phyloP scores from a whole-genome alignment of 1,140 invertebrate genomes.

The Trichonephila clavipes region DNA sequence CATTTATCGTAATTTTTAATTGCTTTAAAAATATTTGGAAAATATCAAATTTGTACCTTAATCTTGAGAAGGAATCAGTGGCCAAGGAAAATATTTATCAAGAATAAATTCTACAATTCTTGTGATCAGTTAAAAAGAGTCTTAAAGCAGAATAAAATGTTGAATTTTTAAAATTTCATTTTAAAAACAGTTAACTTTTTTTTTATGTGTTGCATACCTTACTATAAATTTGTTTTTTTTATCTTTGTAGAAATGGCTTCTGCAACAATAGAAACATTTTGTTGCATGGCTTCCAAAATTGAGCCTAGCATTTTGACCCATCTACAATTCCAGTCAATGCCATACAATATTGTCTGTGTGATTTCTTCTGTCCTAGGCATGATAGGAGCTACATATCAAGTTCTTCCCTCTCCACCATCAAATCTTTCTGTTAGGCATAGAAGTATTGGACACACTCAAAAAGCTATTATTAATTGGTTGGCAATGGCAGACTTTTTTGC shows the following conservation, averaged over 20 bases:
- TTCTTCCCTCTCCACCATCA: constrained; percentile 82
- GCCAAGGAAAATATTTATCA: too few relatives aligned
- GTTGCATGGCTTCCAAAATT: constrained; percentile 35
- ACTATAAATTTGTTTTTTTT: not conserved
- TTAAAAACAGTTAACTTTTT: too few relatives aligned
- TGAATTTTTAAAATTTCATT: too few relatives aligned
- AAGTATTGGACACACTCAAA: constrained; percentile 84
- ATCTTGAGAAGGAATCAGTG: too few relatives aligned
- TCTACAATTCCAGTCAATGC: constrained; percentile 29
- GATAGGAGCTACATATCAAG: constrained; percentile 86
- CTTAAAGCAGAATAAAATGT: too few relatives aligned
- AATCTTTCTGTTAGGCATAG: constrained; percentile 82
- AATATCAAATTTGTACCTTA: too few relatives aligned
- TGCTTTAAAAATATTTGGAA: too few relatives aligned
- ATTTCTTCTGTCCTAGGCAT: constrained; percentile 87
- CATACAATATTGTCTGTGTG: constrained; percentile 86
- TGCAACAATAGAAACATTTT: constrained; percentile 69
- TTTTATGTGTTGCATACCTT: not conserved
- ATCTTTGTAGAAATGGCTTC: constrained; percentile 63
- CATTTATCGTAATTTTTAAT: too few relatives aligned
- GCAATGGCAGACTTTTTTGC: constrained; percentile 89
- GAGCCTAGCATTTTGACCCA: constrained; percentile 47
- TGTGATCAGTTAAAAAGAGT: too few relatives aligned
- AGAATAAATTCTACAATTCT: too few relatives aligned
- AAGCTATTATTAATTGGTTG: constrained; percentile 88